Conservation (phyloP, 2,113 vertebrate genomes). For the Montifringilla adamsi region DNA sequence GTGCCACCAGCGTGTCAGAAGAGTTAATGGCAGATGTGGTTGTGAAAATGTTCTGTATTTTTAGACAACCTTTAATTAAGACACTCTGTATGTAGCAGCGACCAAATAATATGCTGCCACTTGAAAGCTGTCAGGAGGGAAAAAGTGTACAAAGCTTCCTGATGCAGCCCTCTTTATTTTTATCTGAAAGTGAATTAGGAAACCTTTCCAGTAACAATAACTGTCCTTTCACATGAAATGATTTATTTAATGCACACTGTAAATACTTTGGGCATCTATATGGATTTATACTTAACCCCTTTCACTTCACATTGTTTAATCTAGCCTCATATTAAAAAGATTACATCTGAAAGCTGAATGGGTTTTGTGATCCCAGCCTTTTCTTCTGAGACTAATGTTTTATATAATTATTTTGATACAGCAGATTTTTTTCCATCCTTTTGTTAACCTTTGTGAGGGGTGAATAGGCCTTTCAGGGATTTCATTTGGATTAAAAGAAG, state of each 20-base stretch:
- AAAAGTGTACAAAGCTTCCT: slow-evolving; percentile 75
- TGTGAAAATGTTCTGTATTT: slow-evolving; percentile 77
- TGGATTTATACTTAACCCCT: slow-evolving; percentile 58
- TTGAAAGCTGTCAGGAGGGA: slow-evolving; percentile 79
- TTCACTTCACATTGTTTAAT: slow-evolving; percentile 56
- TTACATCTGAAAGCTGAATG: slow-evolving; percentile 33
- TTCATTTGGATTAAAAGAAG: neutral
- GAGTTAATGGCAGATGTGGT: slow-evolving; percentile 80
- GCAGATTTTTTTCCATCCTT: neutral
- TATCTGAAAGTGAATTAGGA: slow-evolving; percentile 72
- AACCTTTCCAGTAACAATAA: slow-evolving; percentile 66
- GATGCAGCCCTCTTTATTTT: slow-evolving; percentile 78
- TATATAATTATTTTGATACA: slow-evolving; percentile 48
- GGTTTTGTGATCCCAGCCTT: slow-evolving; percentile 9
- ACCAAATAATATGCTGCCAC: slow-evolving; percentile 83
- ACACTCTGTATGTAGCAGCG: slow-evolving; percentile 73
- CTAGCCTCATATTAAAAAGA: slow-evolving; percentile 44
- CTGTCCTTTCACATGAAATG: slow-evolving; percentile 60
- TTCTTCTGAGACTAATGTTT: slow-evolving; percentile 43
- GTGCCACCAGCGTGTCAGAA: slow-evolving; percentile 64
- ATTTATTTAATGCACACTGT: slow-evolving; percentile 59
- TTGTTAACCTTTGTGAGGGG: neutral
- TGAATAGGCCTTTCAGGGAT: slow-evolving; percentile 5
- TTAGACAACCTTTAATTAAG: slow-evolving; percentile 86
- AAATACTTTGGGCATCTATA: slow-evolving; percentile 40